Base-by-base conservation (phyloP, 2,113 vertebrate species). In the Excalfactoria chinensis region DNA sequence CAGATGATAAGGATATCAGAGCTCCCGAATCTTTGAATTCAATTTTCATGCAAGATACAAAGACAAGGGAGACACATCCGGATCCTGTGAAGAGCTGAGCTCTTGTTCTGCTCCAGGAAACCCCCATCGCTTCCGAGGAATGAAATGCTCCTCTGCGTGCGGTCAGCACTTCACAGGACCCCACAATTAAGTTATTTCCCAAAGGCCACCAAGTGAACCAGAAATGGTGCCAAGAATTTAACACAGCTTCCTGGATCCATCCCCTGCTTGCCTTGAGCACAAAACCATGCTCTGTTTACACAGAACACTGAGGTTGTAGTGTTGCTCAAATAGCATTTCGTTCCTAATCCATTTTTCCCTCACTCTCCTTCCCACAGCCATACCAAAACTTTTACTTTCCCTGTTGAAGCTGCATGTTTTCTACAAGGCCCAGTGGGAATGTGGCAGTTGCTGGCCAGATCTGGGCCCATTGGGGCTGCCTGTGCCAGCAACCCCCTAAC, bases 111-210 rank as follows among this genome's bases (percentile, higher is more conserved):
- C n/a, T 91, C 64, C 71, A 94, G 48, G 80, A 90, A 32, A 5
- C 4, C 5, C 11, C 2, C 12, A 41, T 82, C 60, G 16, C 51
- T 60, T 76, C 60, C 79, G 35, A 85, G 60, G n/a, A 78, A 91
- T 72, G 21, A 85, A 94, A 84, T 32, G 16, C 35, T 92, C 26
- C 81, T 84, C 87, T 75, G 82, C 35, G 16, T 71, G 40, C 68
- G 46, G 78, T 88, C 87, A 77, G 60, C 48, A 60, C 69, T 79
- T 48, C 4, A 0, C 34, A 88, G 69, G 58, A 88, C 49, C 48
- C 58, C 75, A 74, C 89, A 92, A 88, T 93, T 92, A 95, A 93
- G 66, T 93, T 2, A 93, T 94, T 95, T 96, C 91, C 94, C 67
- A 34, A 89, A 91, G 48, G 88, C 79, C 82, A 81, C 6, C 3